Evolutionary conservation across 2,113 vertebrate genomes (phyloP), one percentile per base, ranked within the genome.

Genomic region (Megaptera novaeangliae): DNA sequence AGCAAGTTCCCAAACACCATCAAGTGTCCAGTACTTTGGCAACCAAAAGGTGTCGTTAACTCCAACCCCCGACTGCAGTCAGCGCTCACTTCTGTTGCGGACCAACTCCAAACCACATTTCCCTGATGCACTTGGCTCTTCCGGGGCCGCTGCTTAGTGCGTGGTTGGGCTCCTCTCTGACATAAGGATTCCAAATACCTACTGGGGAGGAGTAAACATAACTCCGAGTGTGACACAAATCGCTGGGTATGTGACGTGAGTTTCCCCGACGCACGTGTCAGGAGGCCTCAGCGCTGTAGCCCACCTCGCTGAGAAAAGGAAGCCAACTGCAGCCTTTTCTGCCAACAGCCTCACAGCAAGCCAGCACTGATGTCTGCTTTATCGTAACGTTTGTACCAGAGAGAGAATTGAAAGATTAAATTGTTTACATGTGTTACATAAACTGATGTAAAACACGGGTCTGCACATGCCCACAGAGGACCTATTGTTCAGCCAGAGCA

Each of bases 381-480:
- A 96, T 95, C 95, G 84, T 91, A 96, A 96, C 89, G 0, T 94
- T 90, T 96, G 96, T 92, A 90, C 97, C 96, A 57, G 94, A 94
- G 75, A 68, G 64, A 95, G 96, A 93, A 97, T 12, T 44, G 95
- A 78, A 91, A 96, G 96, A 95, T 94, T 97, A 97, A 98, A 97
- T 88, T 97, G 97, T 97, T 98, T 97, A 97, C 61, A 88, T 9
- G 46, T 89, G 82, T 91, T 95, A 78, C 77, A 55, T 96, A 98
- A 97, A 98, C 96, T 34, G 98, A 96, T 95, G 59, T 95, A 92
- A 97, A 88, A 96, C 89, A 80, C 44, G 18, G 31, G 86, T 89
- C 64, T 92, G 95, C 85, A 77, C 88, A 89, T 71, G 82, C 77
- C 96, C 95, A 18, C 5, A 4, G 77, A 87, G 96, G 78, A 96